phyloP scores from a whole-genome alignment of 2,797 vertebrate species.

The Neosilurus hyrtlii region DNA sequence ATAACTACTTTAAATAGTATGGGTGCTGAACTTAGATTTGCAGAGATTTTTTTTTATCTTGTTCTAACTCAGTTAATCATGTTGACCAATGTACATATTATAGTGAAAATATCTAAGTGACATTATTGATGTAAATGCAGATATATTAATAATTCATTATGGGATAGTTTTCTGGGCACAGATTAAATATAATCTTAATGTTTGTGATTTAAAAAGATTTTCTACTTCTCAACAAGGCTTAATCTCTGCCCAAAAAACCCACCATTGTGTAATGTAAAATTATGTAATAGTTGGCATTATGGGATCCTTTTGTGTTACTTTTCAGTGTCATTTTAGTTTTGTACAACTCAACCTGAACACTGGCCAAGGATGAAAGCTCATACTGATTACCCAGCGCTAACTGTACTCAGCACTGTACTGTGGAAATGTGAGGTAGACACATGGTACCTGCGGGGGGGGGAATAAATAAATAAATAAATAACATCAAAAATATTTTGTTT shows the following conservation, averaged over 20 bases:
- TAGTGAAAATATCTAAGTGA: conserved; percentile 34
- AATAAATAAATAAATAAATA: not conserved
- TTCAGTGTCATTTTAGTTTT: conserved; percentile 29
- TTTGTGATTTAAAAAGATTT: not conserved
- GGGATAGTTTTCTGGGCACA: conserved; percentile 10
- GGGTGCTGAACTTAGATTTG: conserved; percentile 7
- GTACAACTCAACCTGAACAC: conserved; percentile 28
- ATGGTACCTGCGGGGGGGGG: not conserved
- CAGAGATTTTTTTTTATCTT: conserved; percentile 7
- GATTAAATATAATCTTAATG: conserved; percentile 20
- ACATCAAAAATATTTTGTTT: not conserved
- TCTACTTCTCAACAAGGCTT: not conserved
- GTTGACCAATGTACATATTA: conserved; percentile 32
- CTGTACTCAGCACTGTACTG: not conserved
- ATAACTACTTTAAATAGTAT: conserved; percentile 22
- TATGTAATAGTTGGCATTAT: conserved; percentile 19
- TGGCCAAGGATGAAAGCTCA: conserved; percentile 6
- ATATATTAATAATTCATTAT: conserved; percentile 34
- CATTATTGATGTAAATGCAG: conserved; percentile 45
- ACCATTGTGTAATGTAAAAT: conserved; percentile 29
- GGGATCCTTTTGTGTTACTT: conserved; percentile 17
- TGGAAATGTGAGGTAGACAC: not conserved
- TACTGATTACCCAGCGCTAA: not conserved
- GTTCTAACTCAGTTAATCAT: conserved; percentile 27
- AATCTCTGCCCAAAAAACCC: conserved; percentile 16